phyloP scores from a whole-genome alignment of 2,797 vertebrate species.

The Paedocypris micromegethes region DNA sequence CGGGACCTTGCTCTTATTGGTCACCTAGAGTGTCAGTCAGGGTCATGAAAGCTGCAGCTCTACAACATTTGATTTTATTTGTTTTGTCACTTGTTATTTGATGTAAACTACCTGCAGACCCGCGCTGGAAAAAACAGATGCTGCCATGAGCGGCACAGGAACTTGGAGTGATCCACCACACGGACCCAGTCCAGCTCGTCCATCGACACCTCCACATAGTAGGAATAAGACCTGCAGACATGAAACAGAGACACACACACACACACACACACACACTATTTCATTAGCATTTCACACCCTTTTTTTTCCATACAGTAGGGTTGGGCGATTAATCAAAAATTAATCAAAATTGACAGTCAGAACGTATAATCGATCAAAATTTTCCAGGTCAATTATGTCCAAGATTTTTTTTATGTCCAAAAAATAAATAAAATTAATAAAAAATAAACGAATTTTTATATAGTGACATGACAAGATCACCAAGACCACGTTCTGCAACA shows the following conservation, averaged over 20 bases:
- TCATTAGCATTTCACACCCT: no score
- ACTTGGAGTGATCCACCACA: conserved; percentile 90
- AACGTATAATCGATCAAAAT: no score
- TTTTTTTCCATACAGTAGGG: no score
- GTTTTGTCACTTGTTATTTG: neutral
- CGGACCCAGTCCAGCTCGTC: conserved; percentile 97
- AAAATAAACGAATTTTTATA: no score
- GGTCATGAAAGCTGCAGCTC: neutral
- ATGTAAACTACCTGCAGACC: conserved; percentile 81
- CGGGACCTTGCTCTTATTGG: no score
- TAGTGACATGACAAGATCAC: no score
- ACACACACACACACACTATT: neutral
- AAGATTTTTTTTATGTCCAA: no score
- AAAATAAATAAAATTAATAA: no score
- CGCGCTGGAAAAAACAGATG: conserved; percentile 88
- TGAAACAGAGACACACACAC: neutral
- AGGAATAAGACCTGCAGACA: conserved; percentile 84
- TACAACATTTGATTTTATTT: neutral
- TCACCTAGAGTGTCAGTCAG: neutral
- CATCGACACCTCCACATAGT: conserved; percentile 98
- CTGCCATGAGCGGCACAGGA: conserved; percentile 95
- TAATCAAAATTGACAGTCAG: no score
- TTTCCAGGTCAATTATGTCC: no score
- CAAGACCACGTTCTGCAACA: no score
- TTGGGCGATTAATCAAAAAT: no score